These are phyloP conservation scores for Neoascia interrupta DNA, from an alignment of 2,888 invertebrate species.

Conservation along the genomic window DNA sequence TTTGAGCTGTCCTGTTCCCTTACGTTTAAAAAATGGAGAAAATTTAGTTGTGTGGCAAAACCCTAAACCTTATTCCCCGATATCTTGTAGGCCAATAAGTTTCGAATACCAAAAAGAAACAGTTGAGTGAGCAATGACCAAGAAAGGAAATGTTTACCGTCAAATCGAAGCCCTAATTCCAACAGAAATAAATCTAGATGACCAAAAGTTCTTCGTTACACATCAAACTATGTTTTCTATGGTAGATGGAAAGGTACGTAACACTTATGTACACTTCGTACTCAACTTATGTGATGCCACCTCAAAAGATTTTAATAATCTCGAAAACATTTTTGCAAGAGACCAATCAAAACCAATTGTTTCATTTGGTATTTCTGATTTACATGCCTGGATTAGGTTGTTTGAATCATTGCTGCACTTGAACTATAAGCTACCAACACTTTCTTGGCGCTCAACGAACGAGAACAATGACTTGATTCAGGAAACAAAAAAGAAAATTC, in stretches of 20 bases:
- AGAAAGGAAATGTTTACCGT: neutral
- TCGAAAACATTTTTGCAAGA: neutral
- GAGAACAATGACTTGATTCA: neutral
- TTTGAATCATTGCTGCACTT: neutral
- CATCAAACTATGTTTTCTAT: neutral
- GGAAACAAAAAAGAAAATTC: neutral
- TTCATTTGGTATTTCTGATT: neutral
- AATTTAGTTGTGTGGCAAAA: too few species aligned
- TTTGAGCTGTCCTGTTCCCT: too few species aligned
- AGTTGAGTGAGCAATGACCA: slow-evolving; percentile 7
- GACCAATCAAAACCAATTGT: neutral
- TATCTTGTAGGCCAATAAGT: too few species aligned
- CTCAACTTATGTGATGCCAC: neutral
- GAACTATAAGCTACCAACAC: neutral
- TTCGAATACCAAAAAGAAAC: neutral
- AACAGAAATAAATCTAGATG: too few species aligned
- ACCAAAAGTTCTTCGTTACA: neutral
- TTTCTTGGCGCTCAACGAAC: neutral
- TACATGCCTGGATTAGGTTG: neutral
- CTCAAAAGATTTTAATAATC: too few species aligned
- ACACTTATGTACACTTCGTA: neutral
- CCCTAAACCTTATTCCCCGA: too few species aligned
- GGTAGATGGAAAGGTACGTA: neutral
- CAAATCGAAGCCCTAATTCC: neutral
- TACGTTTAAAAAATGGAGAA: too few species aligned